These are phyloP conservation scores for Melanitta fusca DNA, from an alignment of 2,797 vertebrate genomes.

Conservation along the genomic window DNA sequence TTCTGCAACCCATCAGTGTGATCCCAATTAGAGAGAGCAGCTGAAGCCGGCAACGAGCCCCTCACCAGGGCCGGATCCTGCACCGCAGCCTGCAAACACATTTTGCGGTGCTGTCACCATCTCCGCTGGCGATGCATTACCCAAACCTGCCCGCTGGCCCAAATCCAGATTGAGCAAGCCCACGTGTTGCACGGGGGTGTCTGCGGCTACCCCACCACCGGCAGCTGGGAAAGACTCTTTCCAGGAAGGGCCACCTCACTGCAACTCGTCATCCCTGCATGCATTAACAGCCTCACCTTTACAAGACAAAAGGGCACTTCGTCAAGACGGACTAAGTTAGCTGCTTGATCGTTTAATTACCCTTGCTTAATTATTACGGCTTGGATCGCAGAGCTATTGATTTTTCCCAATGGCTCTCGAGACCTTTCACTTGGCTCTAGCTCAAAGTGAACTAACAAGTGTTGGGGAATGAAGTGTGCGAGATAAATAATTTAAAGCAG, in stretches of 20 bases:
- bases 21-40: constrained; percentile 37
- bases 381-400: constrained; percentile 35
- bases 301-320: not conserved
- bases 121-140: not conserved
- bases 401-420: constrained; percentile 25
- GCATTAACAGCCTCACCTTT: not conserved
- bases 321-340: not conserved
- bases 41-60: not conserved
- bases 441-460: not conserved
- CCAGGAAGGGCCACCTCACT: not conserved
- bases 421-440: constrained; percentile 17
- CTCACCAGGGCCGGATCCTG: not conserved
- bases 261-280: not conserved
- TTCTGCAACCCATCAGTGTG: not conserved
- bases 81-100: not conserved
- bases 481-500: constrained; percentile 17
- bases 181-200: not conserved
- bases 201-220: not conserved
- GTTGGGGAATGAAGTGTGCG: not conserved
- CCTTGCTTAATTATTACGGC: constrained; percentile 31
- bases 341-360: constrained; percentile 4
- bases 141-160: not conserved
- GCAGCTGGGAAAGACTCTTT: not conserved
- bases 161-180: constrained; percentile 5
- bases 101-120: not conserved